Evolutionary conservation across 1,140 invertebrate genomes (phyloP).

Genomic region (Cotesia typhae): DNA sequence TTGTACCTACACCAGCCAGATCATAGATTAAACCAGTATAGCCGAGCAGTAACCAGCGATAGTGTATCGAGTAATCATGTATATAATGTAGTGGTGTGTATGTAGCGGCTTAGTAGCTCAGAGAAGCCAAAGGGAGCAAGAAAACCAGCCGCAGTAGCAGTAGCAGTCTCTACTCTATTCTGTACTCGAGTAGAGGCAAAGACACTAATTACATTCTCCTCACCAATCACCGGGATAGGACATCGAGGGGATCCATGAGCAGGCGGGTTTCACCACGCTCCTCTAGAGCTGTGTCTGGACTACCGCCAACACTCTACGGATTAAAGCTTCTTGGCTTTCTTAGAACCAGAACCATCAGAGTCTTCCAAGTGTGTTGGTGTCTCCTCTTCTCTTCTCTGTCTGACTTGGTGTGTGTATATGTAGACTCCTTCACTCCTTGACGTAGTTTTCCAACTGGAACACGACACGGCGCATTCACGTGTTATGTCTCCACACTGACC

Average conservation of each 20-base stretch:
- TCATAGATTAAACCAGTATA: constrained; percentile 12
- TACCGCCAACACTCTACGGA: constrained; percentile 55
- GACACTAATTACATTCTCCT: constrained; percentile 40
- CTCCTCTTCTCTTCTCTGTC: constrained; percentile 22
- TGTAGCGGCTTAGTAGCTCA: background rate
- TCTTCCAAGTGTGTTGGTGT: constrained; percentile 4
- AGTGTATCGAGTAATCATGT: too few relatives aligned
- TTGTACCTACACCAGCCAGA: background rate
- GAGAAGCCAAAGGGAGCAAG: too few relatives aligned
- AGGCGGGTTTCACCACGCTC: constrained; percentile 37
- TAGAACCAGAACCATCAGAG: constrained; percentile 34
- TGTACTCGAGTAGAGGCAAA: background rate
- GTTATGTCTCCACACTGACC: constrained; percentile 8
- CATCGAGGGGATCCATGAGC: constrained; percentile 9
- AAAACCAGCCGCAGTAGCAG: background rate
- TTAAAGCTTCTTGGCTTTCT: constrained; percentile 59
- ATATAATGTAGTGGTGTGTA: background rate
- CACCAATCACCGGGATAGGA: constrained; percentile 33
- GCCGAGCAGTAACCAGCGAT: too few relatives aligned
- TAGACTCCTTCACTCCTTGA: constrained; percentile 10
- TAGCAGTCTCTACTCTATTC: background rate
- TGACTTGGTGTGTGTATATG: background rate
- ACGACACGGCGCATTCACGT: constrained; percentile 33
- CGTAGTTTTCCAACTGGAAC: constrained; percentile 30
- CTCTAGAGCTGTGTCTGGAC: constrained; percentile 45